phyloP scores from a whole-genome alignment of 2,113 vertebrate species.

The Mobula hypostoma region DNA sequence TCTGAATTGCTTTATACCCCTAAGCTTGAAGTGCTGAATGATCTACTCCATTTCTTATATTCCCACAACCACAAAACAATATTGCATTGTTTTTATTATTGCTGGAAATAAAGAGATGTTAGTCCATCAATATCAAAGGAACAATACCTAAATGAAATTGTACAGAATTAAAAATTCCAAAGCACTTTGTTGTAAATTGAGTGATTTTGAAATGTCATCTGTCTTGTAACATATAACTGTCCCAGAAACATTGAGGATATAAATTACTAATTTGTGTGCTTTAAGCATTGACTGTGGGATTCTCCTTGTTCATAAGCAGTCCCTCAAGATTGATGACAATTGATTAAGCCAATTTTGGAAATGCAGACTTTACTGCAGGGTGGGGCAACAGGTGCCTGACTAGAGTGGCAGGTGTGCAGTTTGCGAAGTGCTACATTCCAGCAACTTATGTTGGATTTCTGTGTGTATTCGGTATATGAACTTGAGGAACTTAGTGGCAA shows the following conservation, averaged over 20 bases:
- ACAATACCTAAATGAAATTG: neutral
- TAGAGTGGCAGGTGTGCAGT: too few species aligned
- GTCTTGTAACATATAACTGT: neutral
- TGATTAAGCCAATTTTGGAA: too few species aligned
- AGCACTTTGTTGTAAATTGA: neutral
- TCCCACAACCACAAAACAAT: neutral
- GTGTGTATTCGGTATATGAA: too few species aligned
- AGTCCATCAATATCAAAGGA: neutral
- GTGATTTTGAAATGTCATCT: neutral
- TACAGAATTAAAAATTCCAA: neutral
- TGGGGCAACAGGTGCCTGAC: too few species aligned
- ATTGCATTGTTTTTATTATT: neutral
- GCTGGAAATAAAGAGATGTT: neutral
- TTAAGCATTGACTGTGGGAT: neutral
- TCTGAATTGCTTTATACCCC: too few species aligned
- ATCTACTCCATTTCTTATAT: neutral
- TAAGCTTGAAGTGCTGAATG: neutral
- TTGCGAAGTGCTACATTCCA: too few species aligned
- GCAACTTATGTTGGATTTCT: too few species aligned
- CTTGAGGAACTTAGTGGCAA: too few species aligned
- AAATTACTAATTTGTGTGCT: neutral
- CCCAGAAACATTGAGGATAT: neutral
- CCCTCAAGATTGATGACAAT: too few species aligned
- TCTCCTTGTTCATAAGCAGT: too few species aligned
- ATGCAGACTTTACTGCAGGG: too few species aligned